These are phyloP conservation scores for Drosophila sordidula DNA, from an alignment of 2,888 invertebrate genomes.

Conservation along the genomic window DNA sequence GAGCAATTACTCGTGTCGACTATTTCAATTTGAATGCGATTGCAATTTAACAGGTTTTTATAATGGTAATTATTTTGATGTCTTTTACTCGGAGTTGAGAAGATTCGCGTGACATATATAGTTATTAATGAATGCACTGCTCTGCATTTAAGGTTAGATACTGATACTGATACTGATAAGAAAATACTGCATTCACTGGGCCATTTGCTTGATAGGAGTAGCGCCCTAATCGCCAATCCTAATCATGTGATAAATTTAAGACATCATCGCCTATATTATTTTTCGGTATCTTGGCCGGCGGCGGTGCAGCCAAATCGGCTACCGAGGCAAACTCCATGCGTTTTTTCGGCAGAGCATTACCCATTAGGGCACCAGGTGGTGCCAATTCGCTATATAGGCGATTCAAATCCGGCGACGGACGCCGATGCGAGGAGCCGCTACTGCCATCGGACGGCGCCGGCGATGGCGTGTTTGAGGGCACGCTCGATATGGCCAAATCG, in stretches of 20 bases:
- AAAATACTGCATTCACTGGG: constrained; percentile 60
- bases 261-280: constrained; percentile 85
- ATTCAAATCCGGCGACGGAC: constrained; percentile 84
- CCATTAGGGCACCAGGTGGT: constrained; percentile 70
- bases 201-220: constrained; percentile 17
- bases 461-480: constrained; percentile 83
- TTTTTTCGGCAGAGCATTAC: constrained; percentile 81
- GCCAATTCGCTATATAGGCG: constrained; percentile 83
- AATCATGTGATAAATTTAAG: constrained; percentile 84
- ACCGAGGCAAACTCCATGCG: constrained; percentile 85
- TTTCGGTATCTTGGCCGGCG: constrained; percentile 87
- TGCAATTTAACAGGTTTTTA: constrained; percentile 7
- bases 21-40: constrained; percentile 7
- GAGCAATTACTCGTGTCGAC: too few relatives aligned
- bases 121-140: constrained; percentile 37
- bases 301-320: constrained; percentile 86
- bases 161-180: constrained; percentile 42
- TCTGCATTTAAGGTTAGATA: constrained; percentile 45
- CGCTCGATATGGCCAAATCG: constrained; percentile 85
- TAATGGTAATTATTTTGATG: constrained; percentile 15
- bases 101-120: constrained; percentile 51
- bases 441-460: constrained; percentile 83
- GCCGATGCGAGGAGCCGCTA: constrained; percentile 79
- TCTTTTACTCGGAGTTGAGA: constrained; percentile 10
- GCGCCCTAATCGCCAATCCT: constrained; percentile 42